Conservation (phyloP, 2,888 invertebrate species). For the Anagyrus pseudococci region DNA sequence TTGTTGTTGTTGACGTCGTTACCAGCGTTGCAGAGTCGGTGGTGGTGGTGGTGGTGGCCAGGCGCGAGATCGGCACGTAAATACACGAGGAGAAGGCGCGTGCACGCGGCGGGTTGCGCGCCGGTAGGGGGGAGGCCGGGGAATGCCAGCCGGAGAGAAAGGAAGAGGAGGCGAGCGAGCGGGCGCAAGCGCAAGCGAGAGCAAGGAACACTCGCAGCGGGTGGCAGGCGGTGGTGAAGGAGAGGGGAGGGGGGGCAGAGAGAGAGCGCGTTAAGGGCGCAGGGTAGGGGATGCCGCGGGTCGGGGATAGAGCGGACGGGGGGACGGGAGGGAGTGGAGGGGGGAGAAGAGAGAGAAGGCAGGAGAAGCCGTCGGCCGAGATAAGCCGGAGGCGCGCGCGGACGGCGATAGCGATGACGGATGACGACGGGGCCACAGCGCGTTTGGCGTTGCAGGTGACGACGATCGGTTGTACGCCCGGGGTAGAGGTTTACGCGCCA, state of each 20-base stretch:
- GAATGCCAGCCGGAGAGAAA: no score
- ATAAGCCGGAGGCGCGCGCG: conserved; percentile 45
- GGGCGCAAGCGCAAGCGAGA: no score
- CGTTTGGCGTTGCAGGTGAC: not conserved
- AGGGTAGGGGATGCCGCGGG: conserved; percentile 19
- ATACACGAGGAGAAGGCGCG: conserved; percentile 52
- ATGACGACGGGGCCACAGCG: conserved; percentile 27
- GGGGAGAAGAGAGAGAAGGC: conserved; percentile 41
- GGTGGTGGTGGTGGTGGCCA: conserved; percentile 41
- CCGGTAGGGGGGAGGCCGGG: conserved; percentile 47
- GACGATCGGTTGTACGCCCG: conserved; percentile 19
- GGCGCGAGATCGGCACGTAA: conserved; percentile 49
- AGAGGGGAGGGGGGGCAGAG: conserved; percentile 24
- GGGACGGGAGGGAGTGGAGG: conserved; percentile 12
- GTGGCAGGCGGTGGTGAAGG: conserved; percentile 2
- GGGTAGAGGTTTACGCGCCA: not conserved
- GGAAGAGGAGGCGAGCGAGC: conserved; percentile 33
- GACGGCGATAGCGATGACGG: conserved; percentile 42
- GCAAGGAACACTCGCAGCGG: conserved; percentile 39
- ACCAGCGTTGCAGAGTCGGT: conserved; percentile 28
- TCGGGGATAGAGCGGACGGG: conserved; percentile 4
- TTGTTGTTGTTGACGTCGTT: conserved; percentile 11
- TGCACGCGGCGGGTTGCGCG: conserved; percentile 41
- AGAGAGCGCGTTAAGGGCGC: conserved; percentile 7
- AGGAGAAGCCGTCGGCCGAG: conserved; percentile 40